Base-by-base conservation (phyloP, 2,888 invertebrate species). In the Drosophila borealis region DNA sequence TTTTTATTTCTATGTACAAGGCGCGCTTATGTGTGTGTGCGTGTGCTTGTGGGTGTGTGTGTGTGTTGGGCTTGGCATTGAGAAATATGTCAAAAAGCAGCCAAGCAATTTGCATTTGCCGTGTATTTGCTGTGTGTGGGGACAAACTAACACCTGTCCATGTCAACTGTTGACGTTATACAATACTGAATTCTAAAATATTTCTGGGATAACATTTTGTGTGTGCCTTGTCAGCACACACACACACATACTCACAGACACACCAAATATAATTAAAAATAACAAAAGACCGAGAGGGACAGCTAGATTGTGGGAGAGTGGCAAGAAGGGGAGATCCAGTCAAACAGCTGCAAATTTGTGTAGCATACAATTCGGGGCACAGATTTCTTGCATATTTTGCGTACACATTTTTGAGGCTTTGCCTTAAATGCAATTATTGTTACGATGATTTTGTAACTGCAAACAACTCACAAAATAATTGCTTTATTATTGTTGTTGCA, bases 231-330 rank as follows among this genome's bases (percentile, higher is more conserved):
- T 81, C 73, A 78, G 67, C 80, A 69, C 13, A 33, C 34, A 51
- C 39, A 54, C 48, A 61, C 61, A 81, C 57, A 51, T 25, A 70
- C 49, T 29, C 13, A 53, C 45, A 45, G 49, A 56, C 65, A 80
- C 80, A 86, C 80, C 74, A 83, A 83, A 78, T 82, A 88, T 85
- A 84, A 84, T 82, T 88, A 88, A 83, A 83, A 67, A 80, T 70
- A 85, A 70, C 80, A 81, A 73, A 56, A 62, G 48, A n/a, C 36
- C 33, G 45, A 44, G 13, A 14, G 36, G 41, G 44, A 44, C 13
- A 37, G 44, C 25, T 50, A 25, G 37, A 33, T 34, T 14, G 9
- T 48, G 53, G 4, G 51, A 29, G 39, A 49, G 13, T 14, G 9
- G 1, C 13, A 11, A 8, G 4, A 17, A 13, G 9, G 8, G 8